Base-by-base conservation (phyloP, 2,888 invertebrate genomes). In the Cryptocephalus moraei region DNA sequence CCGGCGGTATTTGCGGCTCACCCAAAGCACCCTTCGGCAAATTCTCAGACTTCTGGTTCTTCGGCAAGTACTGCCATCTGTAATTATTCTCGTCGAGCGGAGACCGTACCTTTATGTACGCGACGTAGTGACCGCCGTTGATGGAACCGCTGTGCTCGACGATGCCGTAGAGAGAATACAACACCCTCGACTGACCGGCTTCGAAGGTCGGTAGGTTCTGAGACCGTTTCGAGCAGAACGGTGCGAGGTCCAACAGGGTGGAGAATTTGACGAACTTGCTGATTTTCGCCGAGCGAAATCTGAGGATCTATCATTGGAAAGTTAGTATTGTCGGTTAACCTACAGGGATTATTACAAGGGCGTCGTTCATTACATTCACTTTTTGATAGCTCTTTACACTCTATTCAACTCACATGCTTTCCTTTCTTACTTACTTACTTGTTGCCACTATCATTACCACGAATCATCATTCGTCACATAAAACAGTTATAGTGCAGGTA, bases 71-170 rank as follows among this genome's bases (percentile, higher is more conserved):
- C 59, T 80, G 77, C 84, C 86, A 86, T 34, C 43, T 43, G 8
- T 80, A 78, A 60, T 84, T 83, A n/a, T 78, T 76, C 1, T 75
- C 66, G 32, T 73, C 70, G 33, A 85, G 67, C 8, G 78, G 76
- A 13, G 76, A 70, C n/a, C 87, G 74, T 8, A 90, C 87, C 74
- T 94, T 94, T 1, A 97, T 91, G 64, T 92, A 97, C 8, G 96
- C 93, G 1, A 93, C 90, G 66, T 99, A 99, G 66, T 89, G 88
- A 31, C 89, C 88, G 33, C 92, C 90, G 62, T 86, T 85, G 68
- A 96, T 81, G 4, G 86, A 83, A 0, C 97, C 97, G 45, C 87
- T 86, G 66, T 99, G 97, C 64, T 92, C 93, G 2, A 97, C 95
- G 0, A 99, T 84, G 0, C 94, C 97, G 62, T 94, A 99, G 45